These are phyloP conservation scores for Morelia viridis DNA, from an alignment of 2,797 vertebrate species.

Conservation along the genomic window DNA sequence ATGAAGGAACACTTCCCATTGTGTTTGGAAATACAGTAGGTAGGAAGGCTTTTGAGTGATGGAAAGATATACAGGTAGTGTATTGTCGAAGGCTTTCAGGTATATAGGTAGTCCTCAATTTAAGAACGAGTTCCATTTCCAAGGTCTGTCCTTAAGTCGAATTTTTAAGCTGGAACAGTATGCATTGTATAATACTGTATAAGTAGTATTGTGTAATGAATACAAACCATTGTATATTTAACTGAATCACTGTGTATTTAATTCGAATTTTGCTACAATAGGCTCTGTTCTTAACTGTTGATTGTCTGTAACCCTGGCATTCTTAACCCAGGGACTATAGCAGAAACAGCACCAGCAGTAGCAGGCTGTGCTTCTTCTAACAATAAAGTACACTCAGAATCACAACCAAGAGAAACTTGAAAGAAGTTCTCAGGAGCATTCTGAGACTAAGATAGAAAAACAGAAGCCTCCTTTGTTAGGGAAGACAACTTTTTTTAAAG, in stretches of 20 bases:
- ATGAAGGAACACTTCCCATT: not conserved
- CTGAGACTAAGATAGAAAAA: not conserved
- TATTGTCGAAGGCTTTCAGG: too few relatives aligned
- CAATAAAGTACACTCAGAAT: not conserved
- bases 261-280: too few relatives aligned
- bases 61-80: not conserved
- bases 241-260: too few relatives aligned
- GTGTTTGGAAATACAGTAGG: not conserved
- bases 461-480: not conserved
- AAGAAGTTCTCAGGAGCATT: not conserved
- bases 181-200: too few relatives aligned
- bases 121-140: too few relatives aligned
- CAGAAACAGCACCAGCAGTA: not conserved
- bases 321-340: not conserved
- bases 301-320: too few relatives aligned
- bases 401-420: not conserved
- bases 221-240: too few relatives aligned
- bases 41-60: not conserved
- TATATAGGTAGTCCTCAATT: not conserved
- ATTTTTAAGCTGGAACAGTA: too few relatives aligned
- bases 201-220: too few relatives aligned
- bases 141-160: too few relatives aligned
- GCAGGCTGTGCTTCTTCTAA: not conserved
- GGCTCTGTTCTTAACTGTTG: too few relatives aligned
- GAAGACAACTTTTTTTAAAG: not conserved